Percentiles rank a stretch among this genome's conserved stretches.
phyloP scores from a whole-genome alignment of 1,140 invertebrate species.

The Zaprionus africanus region DNA sequence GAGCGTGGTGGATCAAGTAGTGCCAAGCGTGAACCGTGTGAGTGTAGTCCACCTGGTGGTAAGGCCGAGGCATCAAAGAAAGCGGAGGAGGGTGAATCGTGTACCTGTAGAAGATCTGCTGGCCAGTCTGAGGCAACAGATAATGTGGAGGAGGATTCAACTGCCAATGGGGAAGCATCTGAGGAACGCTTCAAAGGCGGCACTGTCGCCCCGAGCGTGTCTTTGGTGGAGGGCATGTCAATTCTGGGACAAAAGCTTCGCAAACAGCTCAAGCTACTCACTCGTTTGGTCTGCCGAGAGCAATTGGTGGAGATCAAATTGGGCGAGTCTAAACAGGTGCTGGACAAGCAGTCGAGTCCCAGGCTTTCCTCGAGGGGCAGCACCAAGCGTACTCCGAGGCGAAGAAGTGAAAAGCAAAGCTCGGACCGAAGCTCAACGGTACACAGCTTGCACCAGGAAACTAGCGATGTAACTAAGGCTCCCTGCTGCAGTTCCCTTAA shows the following conservation, averaged over 20 bases:
- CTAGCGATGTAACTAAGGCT: not conserved
- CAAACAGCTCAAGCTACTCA: conserved; percentile 29
- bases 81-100: not conserved
- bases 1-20: not conserved
- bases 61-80: no score
- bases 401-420: not conserved
- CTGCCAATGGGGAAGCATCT: not conserved
- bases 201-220: not conserved
- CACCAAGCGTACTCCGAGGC: no score
- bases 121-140: not conserved
- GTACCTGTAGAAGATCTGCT: not conserved
- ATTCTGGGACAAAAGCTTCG: conserved; percentile 1
- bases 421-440: not conserved
- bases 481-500: not conserved
- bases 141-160: no score
- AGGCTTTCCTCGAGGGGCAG: not conserved
- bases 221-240: not conserved
- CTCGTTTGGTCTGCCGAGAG: conserved; percentile 14
- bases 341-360: not conserved
- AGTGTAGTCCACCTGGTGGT: no score
- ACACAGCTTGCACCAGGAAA: not conserved
- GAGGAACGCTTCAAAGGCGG: not conserved
- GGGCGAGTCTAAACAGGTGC: not conserved
- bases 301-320: not conserved
- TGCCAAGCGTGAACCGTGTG: no score